Evolutionary conservation across 2,888 invertebrate species (phyloP).

Genomic region (Tipula confusa): DNA sequence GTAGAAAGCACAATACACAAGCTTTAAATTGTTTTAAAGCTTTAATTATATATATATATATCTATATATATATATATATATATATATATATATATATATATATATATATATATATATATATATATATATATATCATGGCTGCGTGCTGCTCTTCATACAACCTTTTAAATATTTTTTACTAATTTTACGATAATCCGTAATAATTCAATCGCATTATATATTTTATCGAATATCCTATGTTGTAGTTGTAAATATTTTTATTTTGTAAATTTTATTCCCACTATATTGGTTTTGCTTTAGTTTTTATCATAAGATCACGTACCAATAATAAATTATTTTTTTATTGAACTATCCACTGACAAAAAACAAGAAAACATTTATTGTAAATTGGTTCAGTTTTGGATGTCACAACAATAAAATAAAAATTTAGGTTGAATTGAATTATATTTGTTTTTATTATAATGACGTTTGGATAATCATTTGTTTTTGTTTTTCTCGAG

Average conservation of each 20-base stretch:
- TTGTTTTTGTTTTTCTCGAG: neutral
- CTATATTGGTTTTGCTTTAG: neutral
- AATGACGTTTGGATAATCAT: neutral
- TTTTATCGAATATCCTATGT: neutral
- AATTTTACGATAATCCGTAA: neutral
- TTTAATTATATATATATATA: no score
- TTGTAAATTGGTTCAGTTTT: neutral
- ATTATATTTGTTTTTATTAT: neutral
- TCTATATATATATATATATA: no score
- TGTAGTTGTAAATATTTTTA: neutral
- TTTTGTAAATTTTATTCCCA: neutral
- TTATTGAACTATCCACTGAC: neutral
- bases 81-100: no score
- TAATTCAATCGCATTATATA: neutral
- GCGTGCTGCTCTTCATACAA: neutral
- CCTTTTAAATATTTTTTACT: neutral
- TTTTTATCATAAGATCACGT: neutral
- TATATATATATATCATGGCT: neutral
- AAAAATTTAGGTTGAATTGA: neutral
- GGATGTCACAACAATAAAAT: neutral
- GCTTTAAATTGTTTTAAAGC: neutral
- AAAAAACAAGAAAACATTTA: neutral
- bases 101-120: no score
- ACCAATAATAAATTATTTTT: constrained; percentile 9
- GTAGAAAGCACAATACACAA: neutral